phyloP scores from a whole-genome alignment of 2,113 vertebrate genomes.

The Macrotis lagotis region DNA sequence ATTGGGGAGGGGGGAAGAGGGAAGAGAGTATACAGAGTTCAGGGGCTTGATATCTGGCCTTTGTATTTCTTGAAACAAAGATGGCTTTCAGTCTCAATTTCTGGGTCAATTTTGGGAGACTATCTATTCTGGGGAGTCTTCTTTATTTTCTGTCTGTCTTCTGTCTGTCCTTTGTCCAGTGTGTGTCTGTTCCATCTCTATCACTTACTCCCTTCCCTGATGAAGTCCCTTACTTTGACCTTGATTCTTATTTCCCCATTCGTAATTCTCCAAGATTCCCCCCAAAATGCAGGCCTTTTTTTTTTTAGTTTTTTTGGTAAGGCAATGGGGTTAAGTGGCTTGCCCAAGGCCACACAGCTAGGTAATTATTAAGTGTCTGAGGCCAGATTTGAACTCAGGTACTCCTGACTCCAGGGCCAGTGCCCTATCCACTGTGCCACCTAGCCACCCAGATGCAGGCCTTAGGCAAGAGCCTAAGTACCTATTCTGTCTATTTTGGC shows the following conservation, averaged over 20 bases:
- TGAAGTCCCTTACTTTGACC: neutral
- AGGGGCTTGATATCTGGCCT: neutral
- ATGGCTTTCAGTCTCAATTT: neutral
- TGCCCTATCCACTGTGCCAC: no score
- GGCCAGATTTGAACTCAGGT: no score
- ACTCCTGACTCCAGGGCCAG: no score
- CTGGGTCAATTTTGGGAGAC: constrained; percentile 41
- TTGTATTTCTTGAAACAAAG: neutral
- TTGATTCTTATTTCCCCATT: neutral
- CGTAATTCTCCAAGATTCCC: no score
- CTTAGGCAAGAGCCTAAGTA: no score
- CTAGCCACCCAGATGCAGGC: no score
- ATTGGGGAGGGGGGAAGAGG: rapidly evolving
- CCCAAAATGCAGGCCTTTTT: neutral
- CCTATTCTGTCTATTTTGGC: neutral
- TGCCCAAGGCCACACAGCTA: no score
- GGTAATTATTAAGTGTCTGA: no score
- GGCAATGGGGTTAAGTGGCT: no score
- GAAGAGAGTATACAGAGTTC: neutral
- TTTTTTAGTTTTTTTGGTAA: no score
- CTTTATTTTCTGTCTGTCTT: constrained; percentile 69
- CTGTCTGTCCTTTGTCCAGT: constrained; percentile 60
- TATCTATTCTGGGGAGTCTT: constrained; percentile 5
- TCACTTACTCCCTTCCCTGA: neutral
- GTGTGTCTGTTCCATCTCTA: constrained; percentile 39